Evolutionary conservation across 2,113 vertebrate genomes (phyloP), one percentile per base, ranked within the genome.

Genomic region (Tamias sibiricus): DNA sequence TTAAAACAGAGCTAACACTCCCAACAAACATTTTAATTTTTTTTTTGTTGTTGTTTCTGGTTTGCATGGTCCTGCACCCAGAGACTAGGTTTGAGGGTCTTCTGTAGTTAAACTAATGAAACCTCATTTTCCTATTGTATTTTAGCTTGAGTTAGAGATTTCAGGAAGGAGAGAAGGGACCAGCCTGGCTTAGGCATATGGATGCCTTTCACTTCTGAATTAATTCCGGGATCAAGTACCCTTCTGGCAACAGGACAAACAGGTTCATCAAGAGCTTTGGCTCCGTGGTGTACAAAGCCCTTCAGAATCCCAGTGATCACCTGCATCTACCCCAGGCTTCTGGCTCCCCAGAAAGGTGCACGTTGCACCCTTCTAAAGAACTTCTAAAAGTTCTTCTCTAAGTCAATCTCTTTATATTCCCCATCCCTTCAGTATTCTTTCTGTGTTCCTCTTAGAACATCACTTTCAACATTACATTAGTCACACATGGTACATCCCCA

Each of bases 171-270:
- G 76, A 42, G 35, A 75, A 69, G 26, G 44, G 47, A 79, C 13
- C 30, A 77, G 40, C 40, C 42, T 62, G 37, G 26, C 44, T 35
- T 57, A 74, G 88, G 85, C 2, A 0, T 64, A 66, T 40, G 6
- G 85, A 44, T 69, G 42, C 59, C 69, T 96, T 96, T 96, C 79
- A 74, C 82, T 96, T 83, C 59, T 72, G 93, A 95, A 91, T 95
- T 96, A 97, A 94, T 92, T 97, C 94, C 81, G 35, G 54, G 91
- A 97, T 97, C 92, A 96, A 93, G 71, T 76, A 57, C 81, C 91
- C 87, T 96, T 92, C 91, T 97, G 96, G 91, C 93, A 96, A 95
- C 91, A 86, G 86, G 96, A 94, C 75, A 74, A 96, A 97, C 96
- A 97, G 96, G 94, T 98, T 97, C 94, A 57, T 47, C 94, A 32